These are phyloP conservation scores for Melanostoma scalare DNA, from an alignment of 2,888 invertebrate genomes.

Conservation along the genomic window DNA sequence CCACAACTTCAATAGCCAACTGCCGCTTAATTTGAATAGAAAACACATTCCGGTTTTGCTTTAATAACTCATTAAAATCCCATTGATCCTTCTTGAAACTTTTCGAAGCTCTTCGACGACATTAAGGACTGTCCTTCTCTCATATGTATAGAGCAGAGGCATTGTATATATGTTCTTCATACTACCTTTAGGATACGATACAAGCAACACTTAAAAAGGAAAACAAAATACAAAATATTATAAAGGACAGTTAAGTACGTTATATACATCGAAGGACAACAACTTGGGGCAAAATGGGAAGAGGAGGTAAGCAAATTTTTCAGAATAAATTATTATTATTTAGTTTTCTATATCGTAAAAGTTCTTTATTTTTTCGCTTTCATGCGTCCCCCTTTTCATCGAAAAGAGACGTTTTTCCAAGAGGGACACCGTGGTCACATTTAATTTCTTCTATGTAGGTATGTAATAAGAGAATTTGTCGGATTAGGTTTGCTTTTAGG, in stretches of 20 bases:
- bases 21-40: slow-evolving; percentile 57
- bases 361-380: slow-evolving; percentile 1
- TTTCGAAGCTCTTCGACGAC: slow-evolving; percentile 37
- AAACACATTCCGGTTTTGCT: slow-evolving; percentile 53
- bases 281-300: background rate
- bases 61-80: slow-evolving; percentile 66
- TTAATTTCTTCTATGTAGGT: slow-evolving; percentile 23
- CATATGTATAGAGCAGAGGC: slow-evolving; percentile 21
- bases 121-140: slow-evolving; percentile 30
- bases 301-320: background rate
- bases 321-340: slow-evolving; percentile 27
- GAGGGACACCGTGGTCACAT: slow-evolving; percentile 10
- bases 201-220: slow-evolving; percentile 5
- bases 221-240: slow-evolving; percentile 6
- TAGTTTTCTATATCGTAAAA: slow-evolving; percentile 36
- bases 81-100: slow-evolving; percentile 50
- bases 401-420: background rate
- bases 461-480: slow-evolving; percentile 3
- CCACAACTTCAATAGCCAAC: slow-evolving; percentile 13
- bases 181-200: slow-evolving; percentile 13
- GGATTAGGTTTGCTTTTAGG: slow-evolving; percentile 43
- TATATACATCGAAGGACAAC: background rate
- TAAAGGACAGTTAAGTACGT: background rate
- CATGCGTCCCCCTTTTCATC: background rate
- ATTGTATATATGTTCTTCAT: background rate